phyloP scores from a whole-genome alignment of 2,888 invertebrate species.

The Siphonodentalium dalli region DNA sequence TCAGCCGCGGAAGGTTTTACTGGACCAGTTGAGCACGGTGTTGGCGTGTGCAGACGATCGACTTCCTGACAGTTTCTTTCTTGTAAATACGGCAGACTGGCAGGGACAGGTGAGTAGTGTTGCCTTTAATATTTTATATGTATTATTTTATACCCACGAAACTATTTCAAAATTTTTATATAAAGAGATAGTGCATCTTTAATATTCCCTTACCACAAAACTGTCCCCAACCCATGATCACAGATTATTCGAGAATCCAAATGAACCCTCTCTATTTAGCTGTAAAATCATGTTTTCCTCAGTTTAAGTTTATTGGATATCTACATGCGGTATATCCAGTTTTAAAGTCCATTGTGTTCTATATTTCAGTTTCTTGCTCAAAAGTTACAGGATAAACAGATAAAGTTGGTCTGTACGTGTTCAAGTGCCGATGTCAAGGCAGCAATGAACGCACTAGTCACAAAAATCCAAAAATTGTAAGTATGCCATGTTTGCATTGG shows the following conservation, averaged over 20 bases:
- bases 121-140: background rate
- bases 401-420: conserved; percentile 77
- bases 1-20: conserved; percentile 77
- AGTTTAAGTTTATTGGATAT: background rate
- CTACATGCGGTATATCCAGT: background rate
- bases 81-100: conserved; percentile 79
- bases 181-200: too few species aligned
- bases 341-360: conserved; percentile 4
- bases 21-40: conserved; percentile 82
- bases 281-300: too few species aligned
- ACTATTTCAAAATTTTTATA: too few species aligned
- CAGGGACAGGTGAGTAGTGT: conserved; percentile 68
- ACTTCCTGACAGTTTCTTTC: conserved; percentile 83
- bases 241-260: background rate
- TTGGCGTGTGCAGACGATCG: conserved; percentile 76
- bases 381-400: conserved; percentile 75
- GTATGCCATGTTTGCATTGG: too few species aligned
- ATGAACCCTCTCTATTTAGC: too few species aligned
- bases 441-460: conserved; percentile 82
- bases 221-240: background rate
- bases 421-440: conserved; percentile 83
- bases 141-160: too few species aligned
- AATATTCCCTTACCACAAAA: background rate
- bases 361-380: conserved; percentile 71
- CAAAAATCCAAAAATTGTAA: conserved; percentile 90